Percentiles rank a stretch among this genome's conserved stretches.
These are phyloP conservation scores for Sebastes matsubarae DNA, from an alignment of 2,797 vertebrate species.

Conservation along the genomic window DNA sequence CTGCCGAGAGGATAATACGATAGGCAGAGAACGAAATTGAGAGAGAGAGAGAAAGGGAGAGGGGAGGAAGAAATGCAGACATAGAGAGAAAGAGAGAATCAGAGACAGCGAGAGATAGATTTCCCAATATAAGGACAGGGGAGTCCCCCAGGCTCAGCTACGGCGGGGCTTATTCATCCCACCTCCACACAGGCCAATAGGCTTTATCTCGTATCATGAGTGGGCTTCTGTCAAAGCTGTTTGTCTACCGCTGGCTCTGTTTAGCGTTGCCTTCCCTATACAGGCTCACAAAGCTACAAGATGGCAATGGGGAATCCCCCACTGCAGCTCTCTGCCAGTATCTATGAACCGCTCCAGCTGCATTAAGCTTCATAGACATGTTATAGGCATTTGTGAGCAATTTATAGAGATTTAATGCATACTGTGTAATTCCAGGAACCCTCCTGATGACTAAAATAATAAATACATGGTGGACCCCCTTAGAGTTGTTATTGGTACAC, in stretches of 20 bases:
- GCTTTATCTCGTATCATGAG: constrained; percentile 61
- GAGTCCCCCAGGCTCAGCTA: constrained; percentile 39
- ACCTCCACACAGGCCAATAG: constrained; percentile 39
- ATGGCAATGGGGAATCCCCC: constrained; percentile 51
- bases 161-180: constrained; percentile 21
- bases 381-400: constrained; percentile 55
- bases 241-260: constrained; percentile 2
- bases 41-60: constrained; percentile 23
- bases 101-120: constrained; percentile 3
- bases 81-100: not conserved
- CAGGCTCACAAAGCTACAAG: constrained; percentile 13
- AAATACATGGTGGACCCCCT: constrained; percentile 56
- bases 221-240: constrained; percentile 52
- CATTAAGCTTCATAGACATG: constrained; percentile 21
- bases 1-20: not conserved
- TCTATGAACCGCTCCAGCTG: constrained; percentile 28
- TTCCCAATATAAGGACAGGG: constrained; percentile 64
- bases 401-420: constrained; percentile 49
- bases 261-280: constrained; percentile 27
- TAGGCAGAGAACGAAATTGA: not conserved
- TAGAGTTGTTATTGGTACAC: constrained; percentile 24
- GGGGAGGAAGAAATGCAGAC: constrained; percentile 5
- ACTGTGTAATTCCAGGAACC: constrained; percentile 62
- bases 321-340: constrained; percentile 41
- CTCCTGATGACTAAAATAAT: constrained; percentile 66